Base-by-base conservation (phyloP, 2,888 invertebrate genomes). In the Linnaemya vulpina region DNA sequence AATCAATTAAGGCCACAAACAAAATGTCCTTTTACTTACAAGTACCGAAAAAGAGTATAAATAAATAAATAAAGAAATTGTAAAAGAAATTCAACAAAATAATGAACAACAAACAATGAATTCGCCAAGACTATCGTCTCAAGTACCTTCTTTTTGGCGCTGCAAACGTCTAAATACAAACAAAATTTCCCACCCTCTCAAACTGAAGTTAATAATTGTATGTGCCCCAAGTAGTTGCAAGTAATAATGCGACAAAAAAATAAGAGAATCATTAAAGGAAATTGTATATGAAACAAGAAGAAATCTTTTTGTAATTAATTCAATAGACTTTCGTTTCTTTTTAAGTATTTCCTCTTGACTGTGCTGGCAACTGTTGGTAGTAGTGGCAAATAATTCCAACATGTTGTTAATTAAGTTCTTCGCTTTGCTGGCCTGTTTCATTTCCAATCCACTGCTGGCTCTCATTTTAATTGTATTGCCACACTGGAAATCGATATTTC, bases 371-470 rank as follows among this genome's bases (percentile, higher is more conserved):
- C 20, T 20, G 13, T n/a, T 15, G 13, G 7, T 15, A 35, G 46
- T 15, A 30, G 49, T 20, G 8, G 4, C 53, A 71, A 71, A 46
- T 79, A 71, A 71, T 71, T 73, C 49, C 62, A 22, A 40, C 43
- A 51, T 71, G 51, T 55, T 46, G 55, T 75, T 81, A 70, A 76
- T 82, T 74, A 67, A 60, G 9, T 58, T 76, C 43, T 3, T 38
- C 8, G 46, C 40, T 35, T 60, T 65, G 65, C n/a, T 4, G 38
- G 17, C 9, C 58, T 62, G 20, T 70, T 53, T 62, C 22, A 40
- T 30, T 65, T 17, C 9, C n/a, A 25, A 20, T 67, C 5, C 15
- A 30, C 11, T 38, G 35, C 20, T n/a, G n/a, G n/a, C 17, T 76
- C 58, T 49, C 49, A 67, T 46, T 58, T 58, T 58, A 67, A 67